phyloP scores from a whole-genome alignment of 2,888 invertebrate species.

The Stenolophus ochropezus region DNA sequence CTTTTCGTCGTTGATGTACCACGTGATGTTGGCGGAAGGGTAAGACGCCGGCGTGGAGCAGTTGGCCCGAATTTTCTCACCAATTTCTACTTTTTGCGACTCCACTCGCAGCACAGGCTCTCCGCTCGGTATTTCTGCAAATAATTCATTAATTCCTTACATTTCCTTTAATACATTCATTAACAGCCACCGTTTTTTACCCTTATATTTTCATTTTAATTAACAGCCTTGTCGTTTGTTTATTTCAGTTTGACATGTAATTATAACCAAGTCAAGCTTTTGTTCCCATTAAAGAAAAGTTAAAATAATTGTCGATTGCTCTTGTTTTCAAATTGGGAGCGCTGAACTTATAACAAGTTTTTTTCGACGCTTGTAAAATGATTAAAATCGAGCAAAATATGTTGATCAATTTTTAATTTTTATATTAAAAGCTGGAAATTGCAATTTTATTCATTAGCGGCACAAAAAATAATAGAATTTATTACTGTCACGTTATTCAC shows the following conservation, averaged over 20 bases:
- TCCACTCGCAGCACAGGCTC: slow-evolving; percentile 71
- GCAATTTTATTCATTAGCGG: not conserved
- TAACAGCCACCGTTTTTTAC: slow-evolving; percentile 21
- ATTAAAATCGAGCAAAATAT: not conserved
- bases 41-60: slow-evolving; percentile 72
- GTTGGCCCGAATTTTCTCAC: slow-evolving; percentile 71
- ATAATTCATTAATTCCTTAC: slow-evolving; percentile 27
- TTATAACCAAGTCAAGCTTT: slow-evolving; percentile 9
- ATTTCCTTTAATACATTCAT: slow-evolving; percentile 35
- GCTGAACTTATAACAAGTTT: slow-evolving; percentile 12
- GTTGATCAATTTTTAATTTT: not conserved
- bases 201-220: slow-evolving; percentile 38
- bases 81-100: slow-evolving; percentile 72
- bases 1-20: slow-evolving; percentile 73
- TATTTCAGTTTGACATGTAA: slow-evolving; percentile 16
- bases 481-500: too few relatives aligned
- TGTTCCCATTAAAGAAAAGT: slow-evolving; percentile 4
- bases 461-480: not conserved
- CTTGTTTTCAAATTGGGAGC: not conserved
- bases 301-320: slow-evolving; percentile 1
- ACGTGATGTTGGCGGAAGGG: slow-evolving; percentile 73
- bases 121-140: slow-evolving; percentile 70
- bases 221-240: slow-evolving; percentile 17
- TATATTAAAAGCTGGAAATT: not conserved
- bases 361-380: not conserved